Evolutionary conservation across 2,113 vertebrate genomes (phyloP), one percentile per base, ranked within the genome.

Genomic region (Cnemophilus loriae): DNA sequence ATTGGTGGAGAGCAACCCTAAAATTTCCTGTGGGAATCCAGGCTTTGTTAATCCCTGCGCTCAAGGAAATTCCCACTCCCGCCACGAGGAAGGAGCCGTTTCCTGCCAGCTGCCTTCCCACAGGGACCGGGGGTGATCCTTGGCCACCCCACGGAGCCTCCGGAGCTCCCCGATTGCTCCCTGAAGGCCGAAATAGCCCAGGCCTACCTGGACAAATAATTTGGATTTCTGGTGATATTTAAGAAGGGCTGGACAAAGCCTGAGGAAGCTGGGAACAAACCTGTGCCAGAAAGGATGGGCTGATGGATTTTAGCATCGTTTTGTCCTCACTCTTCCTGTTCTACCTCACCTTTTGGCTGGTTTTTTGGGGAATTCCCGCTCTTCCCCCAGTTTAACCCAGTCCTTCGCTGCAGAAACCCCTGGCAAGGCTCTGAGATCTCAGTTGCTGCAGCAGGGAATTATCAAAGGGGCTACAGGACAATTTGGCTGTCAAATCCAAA

Each of bases 31-130:
- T 95, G 92, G 90, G 90, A 94, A 95, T 41, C 57, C 84, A 69
- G 87, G 68, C 87, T 93, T 73, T 84, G 86, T n/a, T 61, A 78
- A 95, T 74, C 83, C 93, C 91, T 4, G 59, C 0, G 30, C 90
- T 94, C 44, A 47, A 93, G 90, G 94, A 95, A 96, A 94, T 89
- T 27, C 59, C 82, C 24, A 22, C 47, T 89, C 28, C 30, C 47
- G 67, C 87, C 49, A 71, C 22, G 57, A 94, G 92, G 94, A 93
- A 95, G 92, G 87, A 85, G 94, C 94, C 24, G 27, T 35, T 95
- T 95, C 94, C 95, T 95, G 84, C 79, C 94, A 96, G 95, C 95
- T 95, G 94, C 94, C 89, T 95, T 96, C 95, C 56, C 27, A 11
- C 4, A 2, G 26, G 53, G 28, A 75, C 56, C 0, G 30, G 39